These are phyloP conservation scores for Aegypius monachus DNA, from an alignment of 2,113 vertebrate genomes.

Conservation along the genomic window DNA sequence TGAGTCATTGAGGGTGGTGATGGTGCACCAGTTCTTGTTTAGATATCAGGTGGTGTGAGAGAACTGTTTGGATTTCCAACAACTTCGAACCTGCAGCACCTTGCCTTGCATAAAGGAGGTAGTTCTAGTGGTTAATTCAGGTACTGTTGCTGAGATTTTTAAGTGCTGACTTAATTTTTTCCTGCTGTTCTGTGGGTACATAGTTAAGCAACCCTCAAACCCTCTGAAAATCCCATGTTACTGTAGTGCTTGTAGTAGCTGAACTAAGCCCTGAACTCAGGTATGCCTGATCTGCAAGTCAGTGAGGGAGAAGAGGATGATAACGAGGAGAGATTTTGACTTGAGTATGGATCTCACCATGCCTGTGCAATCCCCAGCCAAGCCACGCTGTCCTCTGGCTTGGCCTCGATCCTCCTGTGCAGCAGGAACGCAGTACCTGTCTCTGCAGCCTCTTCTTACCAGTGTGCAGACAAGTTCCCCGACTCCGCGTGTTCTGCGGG, in stretches of 20 bases:
- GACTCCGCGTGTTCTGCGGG: accelerated
- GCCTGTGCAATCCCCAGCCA: neutral
- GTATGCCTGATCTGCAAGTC: neutral
- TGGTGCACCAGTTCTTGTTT: neutral
- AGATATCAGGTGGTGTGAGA: neutral
- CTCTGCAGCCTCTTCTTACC: neutral
- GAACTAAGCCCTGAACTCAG: neutral
- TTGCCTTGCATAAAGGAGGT: neutral
- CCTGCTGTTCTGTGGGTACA: neutral
- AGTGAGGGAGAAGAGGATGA: neutral
- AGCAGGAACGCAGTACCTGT: neutral
- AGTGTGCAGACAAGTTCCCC: neutral
- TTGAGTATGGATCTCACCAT: neutral
- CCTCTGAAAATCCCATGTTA: neutral
- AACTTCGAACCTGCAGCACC: neutral
- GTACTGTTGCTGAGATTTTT: neutral
- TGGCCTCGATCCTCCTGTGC: neutral
- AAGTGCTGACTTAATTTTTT: neutral
- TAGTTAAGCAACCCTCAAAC: neutral
- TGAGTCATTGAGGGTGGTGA: neutral
- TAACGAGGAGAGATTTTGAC: too few species aligned
- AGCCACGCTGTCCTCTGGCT: neutral
- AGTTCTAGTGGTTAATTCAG: neutral
- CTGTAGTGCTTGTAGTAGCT: neutral
- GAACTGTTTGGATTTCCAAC: neutral